phyloP scores from a whole-genome alignment of 2,888 invertebrate genomes.

The Mimumesa dahlbomi region DNA sequence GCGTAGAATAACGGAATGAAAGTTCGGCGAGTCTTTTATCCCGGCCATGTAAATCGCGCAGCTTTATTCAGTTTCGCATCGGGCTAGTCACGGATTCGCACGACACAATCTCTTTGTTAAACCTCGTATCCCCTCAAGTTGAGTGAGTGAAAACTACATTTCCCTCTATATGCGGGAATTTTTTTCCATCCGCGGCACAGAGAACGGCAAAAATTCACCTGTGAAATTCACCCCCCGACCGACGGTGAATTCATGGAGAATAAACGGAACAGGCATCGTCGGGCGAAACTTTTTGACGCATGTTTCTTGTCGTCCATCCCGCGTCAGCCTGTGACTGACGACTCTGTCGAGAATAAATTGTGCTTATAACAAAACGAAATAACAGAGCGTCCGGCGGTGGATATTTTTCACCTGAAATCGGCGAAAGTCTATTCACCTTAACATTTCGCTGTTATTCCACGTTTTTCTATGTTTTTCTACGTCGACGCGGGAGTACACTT shows the following conservation, averaged over 20 bases:
- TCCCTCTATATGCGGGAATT: neutral
- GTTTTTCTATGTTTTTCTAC: too few relatives aligned
- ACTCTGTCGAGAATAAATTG: slow-evolving; percentile 7
- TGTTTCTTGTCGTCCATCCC: slow-evolving; percentile 3
- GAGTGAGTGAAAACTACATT: neutral
- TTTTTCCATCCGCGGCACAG: neutral
- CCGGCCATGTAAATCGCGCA: slow-evolving; percentile 35
- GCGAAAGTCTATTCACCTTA: too few relatives aligned
- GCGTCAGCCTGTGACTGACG: slow-evolving; percentile 14
- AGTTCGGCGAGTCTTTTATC: slow-evolving; percentile 37
- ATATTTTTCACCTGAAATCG: too few relatives aligned
- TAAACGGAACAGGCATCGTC: neutral
- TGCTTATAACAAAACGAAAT: neutral
- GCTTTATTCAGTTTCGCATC: slow-evolving; percentile 53
- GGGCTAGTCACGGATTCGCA: slow-evolving; percentile 29
- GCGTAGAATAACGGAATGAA: neutral
- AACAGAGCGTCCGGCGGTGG: too few relatives aligned
- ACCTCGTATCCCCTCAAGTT: neutral
- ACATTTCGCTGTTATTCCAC: too few relatives aligned
- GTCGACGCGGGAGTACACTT: too few relatives aligned
- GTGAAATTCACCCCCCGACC: neutral
- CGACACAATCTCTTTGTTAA: neutral
- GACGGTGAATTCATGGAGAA: slow-evolving; percentile 1
- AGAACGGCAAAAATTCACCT: neutral
- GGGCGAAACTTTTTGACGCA: slow-evolving; percentile 11